Percentiles rank a stretch among this genome's conserved stretches.
Conservation (phyloP, 2,113 vertebrate genomes). For the Erinaceus europaeus region DNA sequence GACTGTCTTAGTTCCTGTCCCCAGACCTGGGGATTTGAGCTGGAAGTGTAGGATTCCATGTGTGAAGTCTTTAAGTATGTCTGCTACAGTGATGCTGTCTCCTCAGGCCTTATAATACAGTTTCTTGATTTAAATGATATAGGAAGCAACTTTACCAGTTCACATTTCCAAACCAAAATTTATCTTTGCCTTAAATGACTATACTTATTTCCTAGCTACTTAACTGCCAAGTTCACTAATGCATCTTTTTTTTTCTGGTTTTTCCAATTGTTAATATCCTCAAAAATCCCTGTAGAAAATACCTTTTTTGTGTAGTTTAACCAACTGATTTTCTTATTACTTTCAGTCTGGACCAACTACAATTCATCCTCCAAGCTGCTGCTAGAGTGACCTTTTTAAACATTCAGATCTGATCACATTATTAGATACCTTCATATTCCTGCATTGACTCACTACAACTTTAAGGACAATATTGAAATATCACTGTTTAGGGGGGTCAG, state of each 20-base stretch:
- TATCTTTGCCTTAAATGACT: neutral
- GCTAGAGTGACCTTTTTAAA: neutral
- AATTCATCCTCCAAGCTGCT: neutral
- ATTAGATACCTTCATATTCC: slow-evolving; percentile 23
- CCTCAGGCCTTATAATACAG: too few relatives aligned
- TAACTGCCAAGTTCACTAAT: neutral
- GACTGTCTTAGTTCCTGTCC: too few relatives aligned
- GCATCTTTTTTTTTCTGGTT: neutral
- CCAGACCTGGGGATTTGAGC: too few relatives aligned
- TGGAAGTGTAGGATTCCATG: too few relatives aligned
- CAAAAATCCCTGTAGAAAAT: too few relatives aligned
- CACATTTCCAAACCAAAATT: slow-evolving; percentile 17
- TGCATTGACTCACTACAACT: neutral
- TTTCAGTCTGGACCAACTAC: neutral
- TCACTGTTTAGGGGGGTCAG: too few relatives aligned
- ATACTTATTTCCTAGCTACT: neutral
- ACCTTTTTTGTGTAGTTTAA: neutral
- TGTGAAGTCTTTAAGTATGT: too few relatives aligned
- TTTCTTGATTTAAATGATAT: too few relatives aligned
- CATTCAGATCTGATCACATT: slow-evolving; percentile 1
- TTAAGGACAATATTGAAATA: slow-evolving; percentile 38
- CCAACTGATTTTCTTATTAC: neutral
- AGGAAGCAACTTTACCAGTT: too few relatives aligned
- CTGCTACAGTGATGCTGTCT: too few relatives aligned
- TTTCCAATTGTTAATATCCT: neutral